These are phyloP conservation scores for Engraulis encrasicolus DNA, from an alignment of 2,113 vertebrate species.

Conservation along the genomic window DNA sequence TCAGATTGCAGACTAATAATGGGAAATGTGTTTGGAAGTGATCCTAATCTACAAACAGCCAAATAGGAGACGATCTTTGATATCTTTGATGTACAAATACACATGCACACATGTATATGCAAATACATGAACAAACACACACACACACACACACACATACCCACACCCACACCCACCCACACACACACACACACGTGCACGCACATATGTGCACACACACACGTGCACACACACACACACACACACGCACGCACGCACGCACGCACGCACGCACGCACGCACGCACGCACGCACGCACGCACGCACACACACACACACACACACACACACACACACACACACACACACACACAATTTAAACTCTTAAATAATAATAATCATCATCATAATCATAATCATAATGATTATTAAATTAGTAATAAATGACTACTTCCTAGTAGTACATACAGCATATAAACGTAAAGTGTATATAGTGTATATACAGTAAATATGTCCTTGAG, in stretches of 20 bases:
- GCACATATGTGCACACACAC: not conserved
- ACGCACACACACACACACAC: not conserved
- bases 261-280: not conserved
- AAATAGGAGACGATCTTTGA: not conserved
- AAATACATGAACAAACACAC: not conserved
- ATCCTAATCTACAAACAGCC: not conserved
- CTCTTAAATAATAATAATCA: too few species aligned
- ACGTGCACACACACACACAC: not conserved
- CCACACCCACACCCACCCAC: too few species aligned
- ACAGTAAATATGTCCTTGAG: too few species aligned
- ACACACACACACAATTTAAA: not conserved
- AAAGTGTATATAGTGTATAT: too few species aligned
- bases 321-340: not conserved
- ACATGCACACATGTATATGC: not conserved
- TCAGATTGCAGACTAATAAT: constrained; percentile 1
- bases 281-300: not conserved
- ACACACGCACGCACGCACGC: not conserved
- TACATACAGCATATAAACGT: too few species aligned
- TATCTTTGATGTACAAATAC: not conserved
- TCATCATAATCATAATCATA: too few species aligned
- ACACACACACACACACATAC: too few species aligned
- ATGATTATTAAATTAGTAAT: too few species aligned
- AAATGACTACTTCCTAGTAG: too few species aligned
- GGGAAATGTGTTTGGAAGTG: not conserved
- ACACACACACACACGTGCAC: not conserved